Evolutionary conservation across 2,113 vertebrate genomes (phyloP).

Genomic region (Lepus timidus): DNA sequence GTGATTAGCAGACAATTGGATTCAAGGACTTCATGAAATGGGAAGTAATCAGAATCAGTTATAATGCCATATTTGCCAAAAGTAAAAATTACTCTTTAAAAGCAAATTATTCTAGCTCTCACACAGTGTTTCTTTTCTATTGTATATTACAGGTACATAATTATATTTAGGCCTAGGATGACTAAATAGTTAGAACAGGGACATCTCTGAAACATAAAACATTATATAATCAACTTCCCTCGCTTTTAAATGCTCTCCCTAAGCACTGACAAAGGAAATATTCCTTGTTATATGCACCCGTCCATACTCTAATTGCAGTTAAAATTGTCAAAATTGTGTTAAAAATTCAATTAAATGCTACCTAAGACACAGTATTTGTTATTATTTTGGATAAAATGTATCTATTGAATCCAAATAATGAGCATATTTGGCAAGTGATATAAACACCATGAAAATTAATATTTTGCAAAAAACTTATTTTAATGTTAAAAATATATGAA

Average conservation of each 20-base stretch:
- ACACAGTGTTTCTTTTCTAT: slow-evolving; percentile 37
- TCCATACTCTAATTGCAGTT: neutral
- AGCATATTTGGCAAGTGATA: neutral
- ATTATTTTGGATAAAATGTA: neutral
- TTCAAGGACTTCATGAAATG: slow-evolving; percentile 20
- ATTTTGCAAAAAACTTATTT: slow-evolving; percentile 22
- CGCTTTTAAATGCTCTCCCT: neutral
- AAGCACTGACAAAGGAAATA: neutral
- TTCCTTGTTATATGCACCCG: neutral
- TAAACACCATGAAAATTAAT: neutral
- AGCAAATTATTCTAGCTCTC: slow-evolving; percentile 37
- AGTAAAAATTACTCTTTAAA: slow-evolving; percentile 29
- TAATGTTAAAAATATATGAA: slow-evolving; percentile 2
- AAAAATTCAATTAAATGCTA: neutral
- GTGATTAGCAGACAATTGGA: neutral
- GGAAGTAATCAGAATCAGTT: neutral
- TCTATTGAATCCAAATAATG: neutral
- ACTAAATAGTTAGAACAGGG: slow-evolving; percentile 25
- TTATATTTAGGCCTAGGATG: neutral
- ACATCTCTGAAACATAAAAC: neutral
- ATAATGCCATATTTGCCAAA: slow-evolving; percentile 26
- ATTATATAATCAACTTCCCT: neutral
- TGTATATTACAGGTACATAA: neutral
- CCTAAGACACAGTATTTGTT: neutral
- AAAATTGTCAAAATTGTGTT: neutral